phyloP scores from a whole-genome alignment of 2,888 invertebrate genomes.

The Autographa pulchrina region DNA sequence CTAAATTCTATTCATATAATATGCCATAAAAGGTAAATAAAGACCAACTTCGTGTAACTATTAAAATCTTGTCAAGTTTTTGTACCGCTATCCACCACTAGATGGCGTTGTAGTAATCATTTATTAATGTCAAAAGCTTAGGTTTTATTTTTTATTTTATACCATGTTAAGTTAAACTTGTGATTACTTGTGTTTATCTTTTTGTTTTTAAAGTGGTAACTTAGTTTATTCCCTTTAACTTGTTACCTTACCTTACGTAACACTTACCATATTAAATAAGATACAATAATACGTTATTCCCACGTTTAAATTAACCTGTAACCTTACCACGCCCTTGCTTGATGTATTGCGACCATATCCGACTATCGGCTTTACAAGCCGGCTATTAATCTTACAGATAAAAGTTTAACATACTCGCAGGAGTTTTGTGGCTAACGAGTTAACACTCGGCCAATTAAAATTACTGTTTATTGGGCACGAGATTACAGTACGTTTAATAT shows the following conservation, averaged over 20 bases:
- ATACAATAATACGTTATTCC: neutral
- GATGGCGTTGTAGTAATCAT: neutral
- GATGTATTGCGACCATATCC: constrained; percentile 9
- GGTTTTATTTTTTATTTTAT: too few species aligned
- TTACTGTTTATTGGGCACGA: neutral
- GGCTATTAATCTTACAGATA: constrained; percentile 7
- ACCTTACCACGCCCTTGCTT: neutral
- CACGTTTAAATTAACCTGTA: constrained; percentile 10
- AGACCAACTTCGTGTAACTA: too few species aligned
- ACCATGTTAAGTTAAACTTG: too few species aligned
- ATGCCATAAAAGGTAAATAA: too few species aligned
- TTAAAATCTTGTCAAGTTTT: neutral
- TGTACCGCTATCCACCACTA: neutral
- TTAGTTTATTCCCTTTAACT: neutral
- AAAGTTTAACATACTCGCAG: constrained; percentile 5
- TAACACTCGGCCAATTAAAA: constrained; percentile 10
- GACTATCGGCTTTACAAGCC: neutral
- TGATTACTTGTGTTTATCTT: too few species aligned
- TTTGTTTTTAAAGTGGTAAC: too few species aligned
- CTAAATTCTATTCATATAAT: too few species aligned
- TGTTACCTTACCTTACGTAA: neutral
- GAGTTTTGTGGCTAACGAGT: constrained; percentile 7
- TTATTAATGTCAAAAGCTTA: neutral
- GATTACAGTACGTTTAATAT: neutral
- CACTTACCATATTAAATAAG: neutral